Conservation (phyloP, 2,888 invertebrate genomes). For the Morinoia aosen region DNA sequence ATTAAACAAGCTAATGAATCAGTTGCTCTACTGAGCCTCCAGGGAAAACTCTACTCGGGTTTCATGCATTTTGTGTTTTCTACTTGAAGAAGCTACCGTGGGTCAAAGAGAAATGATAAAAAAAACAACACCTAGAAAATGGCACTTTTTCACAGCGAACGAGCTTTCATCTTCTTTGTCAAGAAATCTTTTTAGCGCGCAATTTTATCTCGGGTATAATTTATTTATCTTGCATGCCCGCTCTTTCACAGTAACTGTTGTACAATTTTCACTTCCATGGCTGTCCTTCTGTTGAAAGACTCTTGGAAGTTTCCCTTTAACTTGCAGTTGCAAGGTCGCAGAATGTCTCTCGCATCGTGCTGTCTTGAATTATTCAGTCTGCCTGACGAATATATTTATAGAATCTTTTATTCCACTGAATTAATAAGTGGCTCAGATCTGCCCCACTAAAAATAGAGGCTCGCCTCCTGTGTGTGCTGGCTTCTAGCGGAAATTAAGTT, state of each 20-base stretch:
- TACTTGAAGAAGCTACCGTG: background rate
- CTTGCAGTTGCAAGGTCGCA: background rate
- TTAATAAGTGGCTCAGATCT: background rate
- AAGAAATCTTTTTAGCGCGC: background rate
- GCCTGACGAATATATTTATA: background rate
- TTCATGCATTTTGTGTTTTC: background rate
- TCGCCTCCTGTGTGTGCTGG: background rate
- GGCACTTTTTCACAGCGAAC: background rate
- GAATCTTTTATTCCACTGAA: background rate
- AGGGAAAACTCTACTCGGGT: background rate
- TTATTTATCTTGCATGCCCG: too few relatives aligned
- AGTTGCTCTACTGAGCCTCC: background rate
- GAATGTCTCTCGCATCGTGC: background rate
- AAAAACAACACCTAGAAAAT: background rate
- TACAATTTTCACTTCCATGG: background rate
- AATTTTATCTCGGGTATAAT: background rate
- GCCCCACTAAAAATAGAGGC: background rate
- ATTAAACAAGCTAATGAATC: background rate
- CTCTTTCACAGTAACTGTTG: background rate
- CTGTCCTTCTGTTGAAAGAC: background rate
- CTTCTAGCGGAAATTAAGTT: background rate
- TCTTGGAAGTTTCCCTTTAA: background rate
- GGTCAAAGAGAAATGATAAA: background rate
- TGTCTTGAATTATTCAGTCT: background rate
- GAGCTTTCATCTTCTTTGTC: background rate